Evolutionary conservation across 92 coral and sea anemone species (phyloP), one percentile per base, ranked within the genome.

Genomic region (Hydrozoanthus gracilis): DNA sequence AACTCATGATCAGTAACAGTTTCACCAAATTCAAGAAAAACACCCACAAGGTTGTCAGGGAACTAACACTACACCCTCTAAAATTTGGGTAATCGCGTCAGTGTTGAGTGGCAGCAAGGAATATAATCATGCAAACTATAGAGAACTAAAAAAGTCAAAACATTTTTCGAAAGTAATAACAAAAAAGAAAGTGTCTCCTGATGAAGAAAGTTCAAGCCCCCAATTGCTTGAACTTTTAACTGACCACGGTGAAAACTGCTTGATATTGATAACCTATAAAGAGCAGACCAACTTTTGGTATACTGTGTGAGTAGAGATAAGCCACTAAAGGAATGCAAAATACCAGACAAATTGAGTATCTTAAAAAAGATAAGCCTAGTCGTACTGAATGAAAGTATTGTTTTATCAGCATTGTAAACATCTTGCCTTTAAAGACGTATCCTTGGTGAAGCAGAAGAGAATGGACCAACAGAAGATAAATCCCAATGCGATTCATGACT

Each of bases 371-470:
- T 17, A 47, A 12, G 15, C 4, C 47, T 11, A 45, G 5, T 48
- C 46, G 27, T 18, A 18, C 13, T 68, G 6, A 66, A 20, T 60
- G 27, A 39, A 78, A 78, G n/a, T 44, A 45, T 58, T 14, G n/a
- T 60, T 78, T n/a, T 56, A 49, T 56, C 12, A 64, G 58, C 13
- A 16, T 4, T 18, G 66, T 9, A 17, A 48, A 64, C 45, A 80
- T 39, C 85, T 80, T 80, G 85, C 85, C 85, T 80, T 80, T 65
- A 11, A 80, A 80, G 74, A 80, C 75, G 6, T 65, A 74, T 48
- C 85, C 85, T 18, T 65, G 72, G 47, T 65, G 85, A 27, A 62
- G 85, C 46, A 80, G 44, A 47, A 80, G 74, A 4, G 73, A 73
- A 3, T 80, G 74, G 15, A 65, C 61, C 85, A 80, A 49, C 11